Conservation (phyloP, 2,888 invertebrate species). For the Andrena trimmerana region DNA sequence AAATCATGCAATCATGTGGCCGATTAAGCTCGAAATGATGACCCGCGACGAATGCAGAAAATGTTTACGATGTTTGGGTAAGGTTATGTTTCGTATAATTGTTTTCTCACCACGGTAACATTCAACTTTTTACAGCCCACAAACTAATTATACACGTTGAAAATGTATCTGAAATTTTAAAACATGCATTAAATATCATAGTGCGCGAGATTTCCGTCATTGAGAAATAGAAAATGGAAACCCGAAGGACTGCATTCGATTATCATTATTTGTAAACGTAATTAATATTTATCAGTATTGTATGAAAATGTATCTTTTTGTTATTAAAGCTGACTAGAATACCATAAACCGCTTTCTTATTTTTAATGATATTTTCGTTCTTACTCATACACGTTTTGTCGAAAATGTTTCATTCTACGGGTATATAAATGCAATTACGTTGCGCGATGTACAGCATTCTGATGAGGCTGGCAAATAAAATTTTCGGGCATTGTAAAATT, state of each 20-base stretch:
- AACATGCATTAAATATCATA: neutral
- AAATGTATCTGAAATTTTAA: slow-evolving; percentile 23
- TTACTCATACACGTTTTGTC: neutral
- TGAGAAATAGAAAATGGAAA: slow-evolving; percentile 20
- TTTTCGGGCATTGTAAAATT: neutral
- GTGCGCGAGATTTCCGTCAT: neutral
- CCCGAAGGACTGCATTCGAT: slow-evolving; percentile 1
- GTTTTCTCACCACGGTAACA: slow-evolving; percentile 34
- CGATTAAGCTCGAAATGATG: slow-evolving; percentile 91
- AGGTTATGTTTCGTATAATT: slow-evolving; percentile 78
- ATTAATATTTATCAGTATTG: slow-evolving; percentile 27
- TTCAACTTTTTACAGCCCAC: slow-evolving; percentile 17
- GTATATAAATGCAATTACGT: neutral
- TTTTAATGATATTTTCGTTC: slow-evolving; percentile 6
- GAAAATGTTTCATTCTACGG: neutral
- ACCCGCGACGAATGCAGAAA: slow-evolving; percentile 95
- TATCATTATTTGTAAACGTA: slow-evolving; percentile 41
- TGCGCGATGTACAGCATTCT: neutral
- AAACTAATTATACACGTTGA: slow-evolving; percentile 7
- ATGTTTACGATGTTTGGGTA: slow-evolving; percentile 94
- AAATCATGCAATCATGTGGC: slow-evolving; percentile 86
- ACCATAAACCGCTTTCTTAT: slow-evolving; percentile 31
- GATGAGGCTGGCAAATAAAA: neutral
- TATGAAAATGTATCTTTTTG: slow-evolving; percentile 39
- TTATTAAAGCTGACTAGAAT: slow-evolving; percentile 37